Base-by-base conservation (phyloP, 2,797 vertebrate species). In the Muraenolepis orangiensis region DNA sequence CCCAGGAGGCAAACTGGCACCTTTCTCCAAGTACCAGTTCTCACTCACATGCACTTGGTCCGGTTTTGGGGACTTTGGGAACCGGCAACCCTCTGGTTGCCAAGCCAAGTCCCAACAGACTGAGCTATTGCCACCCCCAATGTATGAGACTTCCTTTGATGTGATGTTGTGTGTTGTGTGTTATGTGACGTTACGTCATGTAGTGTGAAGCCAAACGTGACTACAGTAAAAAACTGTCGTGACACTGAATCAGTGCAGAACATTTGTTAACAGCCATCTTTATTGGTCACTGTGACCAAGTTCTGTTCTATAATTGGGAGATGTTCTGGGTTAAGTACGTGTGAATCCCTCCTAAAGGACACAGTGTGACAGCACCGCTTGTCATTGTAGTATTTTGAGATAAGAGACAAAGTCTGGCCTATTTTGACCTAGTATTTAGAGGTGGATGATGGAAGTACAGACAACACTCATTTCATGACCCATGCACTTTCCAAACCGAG, bases 311-410 rank as follows among this genome's bases (percentile, higher is more conserved):
- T 83, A 84, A 85, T 78, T 78, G 78, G 77, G 75, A 78, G 64
- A 81, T 75, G 70, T 75, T 82, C 80, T 82, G 51, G 72, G 71
- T 81, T 82, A 82, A 83, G 77, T 78, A 64, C 23, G 80, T 78
- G 71, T 78, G 77, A 80, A 88, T 80, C 84, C 61, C 69, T 82
- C 74, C 76, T 78, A 84, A 87, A 88, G 86, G 83, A 84, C 85
- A 85, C 20, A 34, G 3, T 84, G 86, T 87, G 80, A 87, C 61
- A 2, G 11, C 72, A 81, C 80, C 86, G 89, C 86, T 80, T 85
- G 82, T 87, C 78, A 78, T 78, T 87, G 84, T 86, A 84, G 84
- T 74, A 80, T 73, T 83, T 81, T 7, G 66, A 5, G 75, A 76
- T 16, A 75, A 66, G 69, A 40, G 75, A 69, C 70, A 74, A 69